A percentile compares a stretch with the other conserved stretches of the same genome.
Evolutionary conservation across 2,113 vertebrate genomes (phyloP).

Genomic region (mouse (Mus musculus)): DNA sequence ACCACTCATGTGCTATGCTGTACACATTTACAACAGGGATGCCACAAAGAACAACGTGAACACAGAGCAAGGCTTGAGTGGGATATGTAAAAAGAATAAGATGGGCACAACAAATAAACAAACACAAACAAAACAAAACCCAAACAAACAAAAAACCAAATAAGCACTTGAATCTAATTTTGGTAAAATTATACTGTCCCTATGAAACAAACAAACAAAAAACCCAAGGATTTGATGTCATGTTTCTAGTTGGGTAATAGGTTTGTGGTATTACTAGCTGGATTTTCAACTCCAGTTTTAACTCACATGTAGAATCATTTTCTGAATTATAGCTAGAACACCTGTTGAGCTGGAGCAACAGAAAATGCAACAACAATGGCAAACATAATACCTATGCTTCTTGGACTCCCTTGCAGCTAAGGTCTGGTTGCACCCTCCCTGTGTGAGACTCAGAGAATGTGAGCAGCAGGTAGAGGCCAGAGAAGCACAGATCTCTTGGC

Average conservation of each 20-base stretch:
- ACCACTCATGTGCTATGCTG: too few relatives aligned
- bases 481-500: too few relatives aligned
- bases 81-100: not conserved
- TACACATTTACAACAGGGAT: not conserved
- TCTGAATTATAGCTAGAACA: not conserved
- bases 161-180: rapidly evolving
- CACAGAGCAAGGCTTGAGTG: not conserved
- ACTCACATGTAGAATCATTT: not conserved
- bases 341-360: not conserved
- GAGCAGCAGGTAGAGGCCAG: not conserved
- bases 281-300: not conserved
- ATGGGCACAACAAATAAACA: too few relatives aligned
- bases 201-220: not conserved
- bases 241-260: not conserved
- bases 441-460: not conserved
- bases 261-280: not conserved
- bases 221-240: not conserved
- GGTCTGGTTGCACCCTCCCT: rapidly evolving
- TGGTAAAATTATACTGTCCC: not conserved
- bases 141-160: not conserved
- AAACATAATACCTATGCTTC: not conserved
- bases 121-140: not conserved
- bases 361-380: not conserved
- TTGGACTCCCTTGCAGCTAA: not conserved
- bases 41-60: not conserved